A percentile compares a stretch with the other conserved stretches of the same genome.
Conservation (phyloP, 2,113 vertebrate genomes). For the Atrichornis clamosus region DNA sequence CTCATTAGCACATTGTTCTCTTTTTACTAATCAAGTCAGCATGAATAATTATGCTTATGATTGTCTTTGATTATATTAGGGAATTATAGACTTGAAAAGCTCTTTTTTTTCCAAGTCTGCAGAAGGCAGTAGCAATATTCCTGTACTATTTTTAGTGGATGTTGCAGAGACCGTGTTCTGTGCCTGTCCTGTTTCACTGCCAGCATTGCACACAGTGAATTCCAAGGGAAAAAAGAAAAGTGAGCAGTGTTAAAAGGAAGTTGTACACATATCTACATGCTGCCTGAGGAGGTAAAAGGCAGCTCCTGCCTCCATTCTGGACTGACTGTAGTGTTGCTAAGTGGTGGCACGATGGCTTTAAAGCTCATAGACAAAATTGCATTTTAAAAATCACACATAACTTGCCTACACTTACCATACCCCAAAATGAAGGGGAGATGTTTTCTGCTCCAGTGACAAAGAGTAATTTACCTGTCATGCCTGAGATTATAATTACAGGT, state of each 20-base stretch:
- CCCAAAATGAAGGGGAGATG: background rate
- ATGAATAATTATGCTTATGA: background rate
- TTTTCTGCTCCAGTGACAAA: background rate
- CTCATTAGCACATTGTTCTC: background rate
- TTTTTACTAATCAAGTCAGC: background rate
- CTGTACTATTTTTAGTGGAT: background rate
- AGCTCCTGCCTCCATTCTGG: background rate
- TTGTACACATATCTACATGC: accelerated
- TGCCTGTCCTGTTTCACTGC: background rate
- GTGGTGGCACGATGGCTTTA: accelerated
- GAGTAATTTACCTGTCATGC: background rate
- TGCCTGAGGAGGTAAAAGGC: background rate
- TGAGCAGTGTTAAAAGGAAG: background rate
- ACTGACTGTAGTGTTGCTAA: background rate
- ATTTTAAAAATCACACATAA: background rate
- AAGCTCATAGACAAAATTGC: background rate
- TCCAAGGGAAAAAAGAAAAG: background rate
- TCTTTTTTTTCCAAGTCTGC: background rate
- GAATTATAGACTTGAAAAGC: background rate
- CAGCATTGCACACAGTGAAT: background rate
- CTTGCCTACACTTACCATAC: background rate
- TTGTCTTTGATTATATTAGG: constrained; percentile 22
- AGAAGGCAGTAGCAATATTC: background rate
- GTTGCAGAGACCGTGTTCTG: background rate
- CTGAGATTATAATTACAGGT: background rate